Evolutionary conservation across 2,797 vertebrate genomes (phyloP).

Genomic region (Micropoecilia bifurca): DNA sequence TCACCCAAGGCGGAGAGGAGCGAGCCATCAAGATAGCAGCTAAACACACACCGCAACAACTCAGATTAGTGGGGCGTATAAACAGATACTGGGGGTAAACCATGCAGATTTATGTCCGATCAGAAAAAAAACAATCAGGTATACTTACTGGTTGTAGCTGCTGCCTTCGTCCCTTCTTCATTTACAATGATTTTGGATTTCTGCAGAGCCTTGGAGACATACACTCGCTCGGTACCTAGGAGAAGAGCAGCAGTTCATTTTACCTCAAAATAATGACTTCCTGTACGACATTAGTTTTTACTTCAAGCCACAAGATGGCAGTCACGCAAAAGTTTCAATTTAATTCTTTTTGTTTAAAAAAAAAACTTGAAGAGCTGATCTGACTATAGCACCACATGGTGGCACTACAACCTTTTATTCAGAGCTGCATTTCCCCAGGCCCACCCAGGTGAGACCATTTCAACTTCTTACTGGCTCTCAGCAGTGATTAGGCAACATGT

Average conservation of each 20-base stretch:
- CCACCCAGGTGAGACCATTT: constrained; percentile 28
- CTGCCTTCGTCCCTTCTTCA: constrained; percentile 95
- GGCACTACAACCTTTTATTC: constrained; percentile 39
- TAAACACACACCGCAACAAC: constrained; percentile 45
- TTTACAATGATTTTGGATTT: constrained; percentile 96
- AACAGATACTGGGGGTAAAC: neutral
- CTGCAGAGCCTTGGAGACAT: constrained; percentile 90
- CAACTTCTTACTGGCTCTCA: constrained; percentile 14
- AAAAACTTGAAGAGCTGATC: neutral
- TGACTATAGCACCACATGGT: constrained; percentile 36
- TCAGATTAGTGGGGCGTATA: neutral
- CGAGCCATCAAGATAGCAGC: constrained; percentile 92
- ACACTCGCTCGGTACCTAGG: constrained; percentile 81
- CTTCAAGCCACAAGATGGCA: constrained; percentile 18
- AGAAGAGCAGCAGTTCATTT: constrained; percentile 1
- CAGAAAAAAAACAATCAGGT: neutral
- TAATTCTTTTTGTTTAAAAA: neutral
- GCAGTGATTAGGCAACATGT: constrained; percentile 54
- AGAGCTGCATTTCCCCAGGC: neutral
- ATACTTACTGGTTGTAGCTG: constrained; percentile 90
- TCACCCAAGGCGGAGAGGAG: constrained; percentile 93
- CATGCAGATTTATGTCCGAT: neutral
- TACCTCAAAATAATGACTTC: neutral
- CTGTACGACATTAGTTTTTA: neutral
- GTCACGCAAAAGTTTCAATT: neutral